phyloP scores from a whole-genome alignment of 2,888 invertebrate species.

The Epirrhoe alternata region DNA sequence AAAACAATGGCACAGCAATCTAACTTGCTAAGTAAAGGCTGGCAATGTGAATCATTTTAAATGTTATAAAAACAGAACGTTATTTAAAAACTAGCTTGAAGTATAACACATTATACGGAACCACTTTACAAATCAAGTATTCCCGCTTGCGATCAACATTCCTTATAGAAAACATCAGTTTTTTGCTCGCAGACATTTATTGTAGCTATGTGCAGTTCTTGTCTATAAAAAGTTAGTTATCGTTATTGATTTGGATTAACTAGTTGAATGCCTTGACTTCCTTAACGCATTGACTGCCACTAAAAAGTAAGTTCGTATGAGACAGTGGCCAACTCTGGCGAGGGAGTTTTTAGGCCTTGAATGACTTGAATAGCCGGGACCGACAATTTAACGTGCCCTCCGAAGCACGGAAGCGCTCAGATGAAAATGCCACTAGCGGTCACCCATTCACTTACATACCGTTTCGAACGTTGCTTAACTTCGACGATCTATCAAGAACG shows the following conservation, averaged over 20 bases:
- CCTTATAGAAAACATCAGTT: constrained; percentile 24
- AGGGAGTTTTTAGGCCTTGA: too few species aligned
- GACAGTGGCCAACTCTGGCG: too few species aligned
- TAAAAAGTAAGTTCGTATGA: too few species aligned
- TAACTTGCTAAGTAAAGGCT: too few species aligned
- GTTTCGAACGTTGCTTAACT: too few species aligned
- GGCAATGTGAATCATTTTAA: not conserved
- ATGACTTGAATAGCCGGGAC: too few species aligned
- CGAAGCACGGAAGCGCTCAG: too few species aligned
- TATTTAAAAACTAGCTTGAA: not conserved
- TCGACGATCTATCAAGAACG: too few species aligned
- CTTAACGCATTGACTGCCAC: not conserved
- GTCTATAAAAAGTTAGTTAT: constrained; percentile 9
- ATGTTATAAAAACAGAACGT: not conserved
- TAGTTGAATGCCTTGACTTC: not conserved
- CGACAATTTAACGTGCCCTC: too few species aligned
- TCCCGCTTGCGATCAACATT: constrained; percentile 26
- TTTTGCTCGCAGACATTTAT: constrained; percentile 26
- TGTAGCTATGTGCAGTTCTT: constrained; percentile 19
- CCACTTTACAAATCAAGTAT: constrained; percentile 5
- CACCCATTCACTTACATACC: too few species aligned
- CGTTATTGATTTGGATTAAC: constrained; percentile 10
- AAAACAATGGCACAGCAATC: too few species aligned
- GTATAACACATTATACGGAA: constrained; percentile 18
- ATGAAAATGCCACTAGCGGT: too few species aligned